Evolutionary conservation across 2,888 invertebrate genomes (phyloP).

Genomic region (Caenorhabditis afra): DNA sequence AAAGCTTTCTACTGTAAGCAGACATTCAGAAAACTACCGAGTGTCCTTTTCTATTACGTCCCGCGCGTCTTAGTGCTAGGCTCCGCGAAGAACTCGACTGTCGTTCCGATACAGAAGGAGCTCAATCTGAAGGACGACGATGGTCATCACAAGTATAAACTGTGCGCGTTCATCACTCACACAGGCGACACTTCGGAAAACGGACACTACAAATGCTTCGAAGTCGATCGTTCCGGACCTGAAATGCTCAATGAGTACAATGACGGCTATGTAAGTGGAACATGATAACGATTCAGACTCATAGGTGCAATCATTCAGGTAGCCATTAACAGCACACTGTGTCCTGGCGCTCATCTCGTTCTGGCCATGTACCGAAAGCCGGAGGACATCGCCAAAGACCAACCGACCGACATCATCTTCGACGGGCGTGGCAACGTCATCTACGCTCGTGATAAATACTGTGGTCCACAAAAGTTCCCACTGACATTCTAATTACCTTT

Average conservation of each 20-base stretch:
- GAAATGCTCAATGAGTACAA: constrained; percentile 23
- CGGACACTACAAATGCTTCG: constrained; percentile 33
- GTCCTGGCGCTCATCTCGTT: constrained; percentile 17
- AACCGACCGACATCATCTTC: constrained; percentile 29
- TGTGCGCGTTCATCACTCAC: constrained; percentile 28
- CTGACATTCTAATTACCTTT: too few species aligned
- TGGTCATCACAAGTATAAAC: constrained; percentile 10
- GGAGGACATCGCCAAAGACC: constrained; percentile 27
- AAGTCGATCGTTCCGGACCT: constrained; percentile 17
- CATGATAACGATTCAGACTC: neutral
- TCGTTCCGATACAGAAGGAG: constrained; percentile 5
- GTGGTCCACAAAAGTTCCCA: neutral
- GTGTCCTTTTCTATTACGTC: constrained; percentile 34
- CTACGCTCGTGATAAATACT: constrained; percentile 21
- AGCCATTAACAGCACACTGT: neutral
- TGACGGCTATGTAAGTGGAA: constrained; percentile 15
- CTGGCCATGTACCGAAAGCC: constrained; percentile 40
- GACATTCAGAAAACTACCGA: constrained; percentile 17
- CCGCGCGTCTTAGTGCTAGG: constrained; percentile 24
- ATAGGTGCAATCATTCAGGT: constrained; percentile 23
- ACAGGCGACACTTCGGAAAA: neutral
- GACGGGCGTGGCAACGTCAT: constrained; percentile 37
- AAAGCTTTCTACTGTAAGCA: neutral
- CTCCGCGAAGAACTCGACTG: constrained; percentile 27
- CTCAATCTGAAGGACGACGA: neutral